These are phyloP conservation scores for Entomyzon cyanotis DNA, from an alignment of 2,113 vertebrate genomes.

Conservation along the genomic window DNA sequence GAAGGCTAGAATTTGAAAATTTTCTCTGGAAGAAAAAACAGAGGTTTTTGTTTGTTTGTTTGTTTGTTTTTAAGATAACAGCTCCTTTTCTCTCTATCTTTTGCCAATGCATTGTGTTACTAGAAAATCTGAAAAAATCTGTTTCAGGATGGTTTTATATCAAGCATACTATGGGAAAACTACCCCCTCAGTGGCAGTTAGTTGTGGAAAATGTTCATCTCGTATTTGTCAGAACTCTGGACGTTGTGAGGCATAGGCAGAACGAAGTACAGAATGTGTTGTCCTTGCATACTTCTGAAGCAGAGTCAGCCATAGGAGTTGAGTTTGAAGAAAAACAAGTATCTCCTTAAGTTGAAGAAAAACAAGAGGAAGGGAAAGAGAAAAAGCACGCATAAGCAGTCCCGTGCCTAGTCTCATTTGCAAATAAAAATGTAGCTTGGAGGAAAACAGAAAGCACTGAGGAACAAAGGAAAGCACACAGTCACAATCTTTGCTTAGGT, in stretches of 20 bases:
- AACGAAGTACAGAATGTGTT: neutral
- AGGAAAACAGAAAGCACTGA: neutral
- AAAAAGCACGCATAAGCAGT: neutral
- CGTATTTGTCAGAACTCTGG: neutral
- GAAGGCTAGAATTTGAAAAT: neutral
- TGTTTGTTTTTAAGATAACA: neutral
- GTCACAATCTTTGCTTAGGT: slow-evolving; percentile 31
- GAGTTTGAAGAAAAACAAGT: neutral
- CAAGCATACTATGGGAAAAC: neutral
- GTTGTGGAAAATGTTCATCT: neutral
- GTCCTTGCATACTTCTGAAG: neutral
- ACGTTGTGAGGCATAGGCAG: neutral
- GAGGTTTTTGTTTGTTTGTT: neutral
- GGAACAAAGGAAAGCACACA: slow-evolving; percentile 27
- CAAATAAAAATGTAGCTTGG: neutral
- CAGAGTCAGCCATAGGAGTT: neutral
- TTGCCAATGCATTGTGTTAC: neutral
- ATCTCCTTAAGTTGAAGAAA: neutral
- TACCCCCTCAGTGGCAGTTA: neutral
- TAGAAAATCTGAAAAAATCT: neutral
- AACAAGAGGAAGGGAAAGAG: rapidly evolving
- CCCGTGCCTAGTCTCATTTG: neutral
- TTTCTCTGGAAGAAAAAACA: neutral
- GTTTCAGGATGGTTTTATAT: neutral
- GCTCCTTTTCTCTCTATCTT: neutral